Percentiles rank a stretch among this genome's conserved stretches.
Conservation (phyloP, 2,888 invertebrate genomes). For the Pristionchus fissidentatus region DNA sequence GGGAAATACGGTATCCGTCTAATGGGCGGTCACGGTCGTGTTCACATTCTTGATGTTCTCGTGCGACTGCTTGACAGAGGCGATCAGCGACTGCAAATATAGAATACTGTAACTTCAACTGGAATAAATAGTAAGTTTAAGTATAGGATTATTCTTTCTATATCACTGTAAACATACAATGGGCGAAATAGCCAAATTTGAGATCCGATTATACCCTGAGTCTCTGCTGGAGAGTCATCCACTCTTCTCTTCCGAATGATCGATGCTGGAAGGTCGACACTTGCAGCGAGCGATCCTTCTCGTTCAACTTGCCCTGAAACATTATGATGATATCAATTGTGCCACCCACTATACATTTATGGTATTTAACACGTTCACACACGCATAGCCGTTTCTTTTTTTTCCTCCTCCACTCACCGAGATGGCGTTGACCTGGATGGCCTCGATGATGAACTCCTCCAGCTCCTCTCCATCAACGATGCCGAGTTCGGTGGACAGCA, state of each 20-base stretch:
- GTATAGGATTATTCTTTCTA: neutral
- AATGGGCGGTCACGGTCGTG: constrained; percentile 47
- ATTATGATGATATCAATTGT: neutral
- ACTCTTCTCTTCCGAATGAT: constrained; percentile 69
- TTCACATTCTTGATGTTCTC: constrained; percentile 64
- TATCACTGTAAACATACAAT: neutral
- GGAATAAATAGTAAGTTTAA: neutral
- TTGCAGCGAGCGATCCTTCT: constrained; percentile 63
- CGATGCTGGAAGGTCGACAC: constrained; percentile 70
- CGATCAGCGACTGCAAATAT: constrained; percentile 57
- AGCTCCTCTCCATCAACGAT: constrained; percentile 87
- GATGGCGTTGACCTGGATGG: constrained; percentile 73
- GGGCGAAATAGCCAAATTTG: neutral
- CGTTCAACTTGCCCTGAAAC: constrained; percentile 74
- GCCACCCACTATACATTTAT: neutral
- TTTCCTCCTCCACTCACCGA: constrained; percentile 55
- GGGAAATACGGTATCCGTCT: constrained; percentile 21
- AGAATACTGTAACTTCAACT: neutral
- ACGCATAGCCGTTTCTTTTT: neutral
- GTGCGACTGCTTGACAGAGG: constrained; percentile 65
- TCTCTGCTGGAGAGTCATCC: constrained; percentile 54
- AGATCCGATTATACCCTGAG: neutral
- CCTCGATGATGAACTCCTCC: constrained; percentile 96
- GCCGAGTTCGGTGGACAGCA: constrained; percentile 89
- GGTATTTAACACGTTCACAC: neutral